A percentile compares a stretch with the other conserved stretches of the same genome.
Conservation (phyloP, 2,888 invertebrate species). For the Rhodophaea formosa region DNA sequence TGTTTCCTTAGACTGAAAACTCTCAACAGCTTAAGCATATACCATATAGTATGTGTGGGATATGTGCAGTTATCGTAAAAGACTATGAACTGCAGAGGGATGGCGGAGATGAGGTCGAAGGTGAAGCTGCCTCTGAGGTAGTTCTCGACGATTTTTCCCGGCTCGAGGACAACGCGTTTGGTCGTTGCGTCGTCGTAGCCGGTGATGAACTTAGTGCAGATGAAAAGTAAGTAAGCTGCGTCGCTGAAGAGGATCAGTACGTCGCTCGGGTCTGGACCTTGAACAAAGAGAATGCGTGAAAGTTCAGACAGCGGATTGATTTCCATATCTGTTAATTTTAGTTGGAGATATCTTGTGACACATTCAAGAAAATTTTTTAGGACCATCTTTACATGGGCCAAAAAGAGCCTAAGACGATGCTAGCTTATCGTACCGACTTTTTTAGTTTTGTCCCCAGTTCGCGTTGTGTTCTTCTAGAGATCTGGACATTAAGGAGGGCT, state of each 20-base stretch:
- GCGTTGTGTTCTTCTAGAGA: too few relatives aligned
- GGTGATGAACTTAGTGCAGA: constrained; percentile 49
- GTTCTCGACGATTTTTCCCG: constrained; percentile 41
- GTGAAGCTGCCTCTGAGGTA: constrained; percentile 44
- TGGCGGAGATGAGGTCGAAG: constrained; percentile 41
- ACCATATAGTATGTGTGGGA: constrained; percentile 50
- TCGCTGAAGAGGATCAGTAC: constrained; percentile 47
- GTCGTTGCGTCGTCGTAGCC: constrained; percentile 53
- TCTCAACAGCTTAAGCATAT: constrained; percentile 49
- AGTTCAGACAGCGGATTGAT: too few relatives aligned
- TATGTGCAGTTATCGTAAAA: constrained; percentile 38
- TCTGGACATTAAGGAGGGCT: too few relatives aligned
- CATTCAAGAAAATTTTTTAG: too few relatives aligned
- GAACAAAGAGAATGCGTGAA: constrained; percentile 12
- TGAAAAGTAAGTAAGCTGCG: constrained; percentile 43
- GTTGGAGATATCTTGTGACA: too few relatives aligned
- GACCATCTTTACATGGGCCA: too few relatives aligned
- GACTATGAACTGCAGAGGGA: constrained; percentile 51
- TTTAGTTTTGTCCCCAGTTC: too few relatives aligned
- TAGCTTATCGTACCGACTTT: too few relatives aligned
- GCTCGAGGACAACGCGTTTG: constrained; percentile 47
- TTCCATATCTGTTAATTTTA: too few relatives aligned
- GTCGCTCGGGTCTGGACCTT: constrained; percentile 48
- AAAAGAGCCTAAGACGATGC: too few relatives aligned
- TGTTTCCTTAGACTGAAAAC: constrained; percentile 33